phyloP scores from a whole-genome alignment of 23 tunicate species.

The Clavelina lepadiformis region DNA sequence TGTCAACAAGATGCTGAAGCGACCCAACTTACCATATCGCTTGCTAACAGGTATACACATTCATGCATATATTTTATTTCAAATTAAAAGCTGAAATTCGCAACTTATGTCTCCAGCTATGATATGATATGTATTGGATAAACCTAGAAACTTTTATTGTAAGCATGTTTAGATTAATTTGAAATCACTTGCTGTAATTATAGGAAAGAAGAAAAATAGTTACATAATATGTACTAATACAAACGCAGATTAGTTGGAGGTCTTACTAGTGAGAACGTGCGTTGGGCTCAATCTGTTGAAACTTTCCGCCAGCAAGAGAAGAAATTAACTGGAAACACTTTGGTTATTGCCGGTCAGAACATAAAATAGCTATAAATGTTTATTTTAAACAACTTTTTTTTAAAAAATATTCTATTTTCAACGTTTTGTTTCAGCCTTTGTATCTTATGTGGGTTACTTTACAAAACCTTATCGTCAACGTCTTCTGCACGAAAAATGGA shows the following conservation, averaged over 20 bases:
- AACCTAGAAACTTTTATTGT: too few species aligned
- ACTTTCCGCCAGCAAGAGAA: conserved; percentile 80
- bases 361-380: too few species aligned
- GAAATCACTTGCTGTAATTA: too few species aligned
- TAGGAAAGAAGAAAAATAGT: too few species aligned
- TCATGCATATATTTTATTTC: too few species aligned
- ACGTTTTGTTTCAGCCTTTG: conserved; percentile 58
- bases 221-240: too few species aligned
- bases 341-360: conserved; percentile 69
- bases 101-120: too few species aligned
- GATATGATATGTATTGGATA: too few species aligned
- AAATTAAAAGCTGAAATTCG: too few species aligned
- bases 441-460: conserved; percentile 94
- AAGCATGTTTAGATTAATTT: too few species aligned
- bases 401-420: too few species aligned
- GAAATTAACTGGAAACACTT: conserved; percentile 79
- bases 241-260: conserved; percentile 82
- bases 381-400: too few species aligned
- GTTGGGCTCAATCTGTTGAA: conserved; percentile 95
- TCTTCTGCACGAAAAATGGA: conserved; percentile 77
- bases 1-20: conserved; percentile 98
- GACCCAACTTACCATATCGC: conserved; percentile 80
- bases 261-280: conserved; percentile 84
- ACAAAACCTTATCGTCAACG: conserved; percentile 80
- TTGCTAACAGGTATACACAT: conserved; percentile 99